phyloP scores from a whole-genome alignment of 2,797 vertebrate genomes.

The Myotis myotis region DNA sequence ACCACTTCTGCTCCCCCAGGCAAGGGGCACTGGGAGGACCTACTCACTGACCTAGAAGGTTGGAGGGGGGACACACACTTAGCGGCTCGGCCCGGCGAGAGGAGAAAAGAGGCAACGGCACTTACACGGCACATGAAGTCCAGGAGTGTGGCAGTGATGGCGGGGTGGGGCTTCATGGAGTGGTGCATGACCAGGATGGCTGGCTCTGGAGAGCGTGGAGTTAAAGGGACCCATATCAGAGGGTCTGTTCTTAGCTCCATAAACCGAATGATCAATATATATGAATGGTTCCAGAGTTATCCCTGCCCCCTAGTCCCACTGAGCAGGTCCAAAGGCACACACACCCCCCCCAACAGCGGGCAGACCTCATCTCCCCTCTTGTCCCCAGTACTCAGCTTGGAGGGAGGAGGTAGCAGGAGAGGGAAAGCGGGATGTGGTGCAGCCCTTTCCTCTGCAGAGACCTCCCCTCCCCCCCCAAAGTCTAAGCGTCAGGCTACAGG shows the following conservation, averaged over 20 bases:
- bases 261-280: background rate
- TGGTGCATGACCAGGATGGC: constrained; percentile 99
- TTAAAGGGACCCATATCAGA: background rate
- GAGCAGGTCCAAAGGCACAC: background rate
- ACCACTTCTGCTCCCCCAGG: background rate
- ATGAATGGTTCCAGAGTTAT: background rate
- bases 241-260: background rate
- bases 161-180: constrained; percentile 98
- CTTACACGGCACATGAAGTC: constrained; percentile 98
- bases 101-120: background rate
- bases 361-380: background rate
- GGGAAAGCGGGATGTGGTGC: background rate
- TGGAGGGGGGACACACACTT: background rate
- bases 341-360: background rate
- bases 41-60: background rate
- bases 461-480: background rate
- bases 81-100: background rate
- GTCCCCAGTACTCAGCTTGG: background rate
- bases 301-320: background rate
- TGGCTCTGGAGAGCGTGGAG: constrained; percentile 86
- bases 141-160: constrained; percentile 96
- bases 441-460: background rate
- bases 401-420: background rate
- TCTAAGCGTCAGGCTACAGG: background rate
- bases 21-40: no score